Percentiles rank a stretch among this genome's conserved stretches.
Evolutionary conservation across 2,113 vertebrate species (phyloP).

Genomic region (Ptilonorhynchus violaceus): DNA sequence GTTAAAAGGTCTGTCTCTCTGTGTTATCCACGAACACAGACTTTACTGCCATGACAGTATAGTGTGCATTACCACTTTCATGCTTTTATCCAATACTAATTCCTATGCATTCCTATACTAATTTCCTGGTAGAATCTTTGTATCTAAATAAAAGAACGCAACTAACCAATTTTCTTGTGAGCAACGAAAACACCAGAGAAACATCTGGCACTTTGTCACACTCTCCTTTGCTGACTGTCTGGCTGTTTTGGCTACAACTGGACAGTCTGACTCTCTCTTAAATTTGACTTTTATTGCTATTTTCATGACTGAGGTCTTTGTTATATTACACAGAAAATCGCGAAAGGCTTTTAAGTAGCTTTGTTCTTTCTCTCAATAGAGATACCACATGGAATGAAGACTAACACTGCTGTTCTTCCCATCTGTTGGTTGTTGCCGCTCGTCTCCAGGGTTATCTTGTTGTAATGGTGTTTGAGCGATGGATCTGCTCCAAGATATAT

Average conservation of each 20-base stretch:
- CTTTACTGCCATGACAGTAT: background rate
- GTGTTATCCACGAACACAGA: background rate
- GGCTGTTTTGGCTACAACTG: background rate
- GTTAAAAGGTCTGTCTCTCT: background rate
- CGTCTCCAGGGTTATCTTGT: background rate
- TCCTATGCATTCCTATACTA: too few species aligned
- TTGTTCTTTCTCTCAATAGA: background rate
- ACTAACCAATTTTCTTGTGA: background rate
- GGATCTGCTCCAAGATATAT: background rate
- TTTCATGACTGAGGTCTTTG: background rate
- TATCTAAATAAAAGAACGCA: background rate
- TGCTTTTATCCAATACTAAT: background rate
- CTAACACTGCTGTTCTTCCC: conserved; percentile 21
- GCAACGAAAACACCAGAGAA: background rate
- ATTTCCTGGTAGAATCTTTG: background rate
- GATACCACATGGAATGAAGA: background rate
- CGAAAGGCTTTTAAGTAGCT: background rate
- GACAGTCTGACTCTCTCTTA: background rate
- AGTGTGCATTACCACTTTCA: background rate
- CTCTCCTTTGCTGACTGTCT: background rate
- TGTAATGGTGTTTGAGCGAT: background rate
- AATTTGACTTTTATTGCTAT: background rate
- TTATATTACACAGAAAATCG: background rate
- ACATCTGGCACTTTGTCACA: background rate
- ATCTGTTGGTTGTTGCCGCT: background rate